Percentiles rank a stretch among this genome's conserved stretches.
phyloP scores from a whole-genome alignment of 2,113 vertebrate genomes.

The Salvelinus fontinalis region DNA sequence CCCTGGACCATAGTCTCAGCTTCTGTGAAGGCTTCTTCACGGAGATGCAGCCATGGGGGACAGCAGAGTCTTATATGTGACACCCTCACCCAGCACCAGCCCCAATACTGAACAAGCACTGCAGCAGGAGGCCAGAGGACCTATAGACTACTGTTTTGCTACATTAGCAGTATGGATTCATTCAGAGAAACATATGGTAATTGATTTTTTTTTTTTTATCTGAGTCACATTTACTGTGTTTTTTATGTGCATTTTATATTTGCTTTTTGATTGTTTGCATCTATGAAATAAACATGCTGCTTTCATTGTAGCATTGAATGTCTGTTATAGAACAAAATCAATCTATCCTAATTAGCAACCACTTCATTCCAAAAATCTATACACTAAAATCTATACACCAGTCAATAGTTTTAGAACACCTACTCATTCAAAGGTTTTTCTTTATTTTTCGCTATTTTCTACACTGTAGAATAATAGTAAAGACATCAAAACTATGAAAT shows the following conservation, averaged over 20 bases:
- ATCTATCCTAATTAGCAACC: too few species aligned
- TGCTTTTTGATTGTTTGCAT: not conserved
- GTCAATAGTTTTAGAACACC: too few species aligned
- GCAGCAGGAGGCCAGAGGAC: not conserved
- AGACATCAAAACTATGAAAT: too few species aligned
- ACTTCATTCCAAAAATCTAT: too few species aligned
- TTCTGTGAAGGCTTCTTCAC: conserved; percentile 44
- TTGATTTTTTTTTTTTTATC: not conserved
- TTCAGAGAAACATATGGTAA: not conserved
- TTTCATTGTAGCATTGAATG: not conserved
- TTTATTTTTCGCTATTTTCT: too few species aligned
- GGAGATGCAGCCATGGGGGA: conserved; percentile 47
- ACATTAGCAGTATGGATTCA: conserved; percentile 16
- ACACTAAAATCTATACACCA: too few species aligned
- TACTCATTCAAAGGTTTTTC: too few species aligned
- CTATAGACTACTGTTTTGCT: conserved; percentile 9
- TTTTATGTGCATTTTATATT: not conserved
- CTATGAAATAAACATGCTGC: not conserved
- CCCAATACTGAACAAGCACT: not conserved
- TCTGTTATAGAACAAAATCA: not conserved
- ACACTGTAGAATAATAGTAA: too few species aligned
- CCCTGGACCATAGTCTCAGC: conserved; percentile 21
- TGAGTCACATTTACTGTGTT: not conserved
- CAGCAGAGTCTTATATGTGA: conserved; percentile 45
- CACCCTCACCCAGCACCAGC: not conserved